Evolutionary conservation across 2,888 invertebrate genomes (phyloP).

Genomic region (Leptopilina myrica): DNA sequence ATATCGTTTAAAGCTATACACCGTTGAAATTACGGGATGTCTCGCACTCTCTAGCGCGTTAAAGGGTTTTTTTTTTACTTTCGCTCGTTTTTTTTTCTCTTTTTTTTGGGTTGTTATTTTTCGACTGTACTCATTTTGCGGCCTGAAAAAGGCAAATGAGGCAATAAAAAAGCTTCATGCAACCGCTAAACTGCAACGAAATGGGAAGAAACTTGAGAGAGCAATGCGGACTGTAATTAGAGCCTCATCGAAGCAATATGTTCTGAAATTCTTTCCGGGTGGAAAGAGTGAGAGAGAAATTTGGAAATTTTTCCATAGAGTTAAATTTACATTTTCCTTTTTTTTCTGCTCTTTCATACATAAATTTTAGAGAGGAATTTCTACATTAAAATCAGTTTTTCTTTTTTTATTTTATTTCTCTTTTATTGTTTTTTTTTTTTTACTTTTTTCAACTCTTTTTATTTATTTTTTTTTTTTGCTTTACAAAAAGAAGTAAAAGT

Average conservation of each 20-base stretch:
- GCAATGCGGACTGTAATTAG: slow-evolving; percentile 36
- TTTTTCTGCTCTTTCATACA: no score
- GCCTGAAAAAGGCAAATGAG: slow-evolving; percentile 38
- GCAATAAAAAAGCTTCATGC: slow-evolving; percentile 40
- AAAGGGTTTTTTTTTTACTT: slow-evolving; percentile 55
- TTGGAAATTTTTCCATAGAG: background rate
- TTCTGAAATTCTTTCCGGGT: slow-evolving; percentile 21
- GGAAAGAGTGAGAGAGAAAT: background rate
- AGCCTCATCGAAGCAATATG: slow-evolving; percentile 37
- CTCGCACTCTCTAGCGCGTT: slow-evolving; percentile 56
- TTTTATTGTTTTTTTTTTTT: no score
- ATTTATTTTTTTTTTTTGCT: no score
- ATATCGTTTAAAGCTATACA: slow-evolving; percentile 66
- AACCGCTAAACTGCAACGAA: slow-evolving; percentile 33
- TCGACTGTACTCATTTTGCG: slow-evolving; percentile 39
- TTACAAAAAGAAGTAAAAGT: no score
- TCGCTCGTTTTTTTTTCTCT: slow-evolving; percentile 16
- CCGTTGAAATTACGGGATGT: slow-evolving; percentile 67
- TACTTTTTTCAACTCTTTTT: no score
- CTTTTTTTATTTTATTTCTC: no score
- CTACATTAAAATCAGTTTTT: no score
- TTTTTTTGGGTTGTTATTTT: slow-evolving; percentile 53
- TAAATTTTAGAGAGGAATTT: no score
- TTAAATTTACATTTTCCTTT: no score
- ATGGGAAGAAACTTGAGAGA: slow-evolving; percentile 34